A percentile compares a stretch with the other conserved stretches of the same genome.
phyloP scores from a whole-genome alignment of 2,888 invertebrate genomes.

The Rhingia rostrata region DNA sequence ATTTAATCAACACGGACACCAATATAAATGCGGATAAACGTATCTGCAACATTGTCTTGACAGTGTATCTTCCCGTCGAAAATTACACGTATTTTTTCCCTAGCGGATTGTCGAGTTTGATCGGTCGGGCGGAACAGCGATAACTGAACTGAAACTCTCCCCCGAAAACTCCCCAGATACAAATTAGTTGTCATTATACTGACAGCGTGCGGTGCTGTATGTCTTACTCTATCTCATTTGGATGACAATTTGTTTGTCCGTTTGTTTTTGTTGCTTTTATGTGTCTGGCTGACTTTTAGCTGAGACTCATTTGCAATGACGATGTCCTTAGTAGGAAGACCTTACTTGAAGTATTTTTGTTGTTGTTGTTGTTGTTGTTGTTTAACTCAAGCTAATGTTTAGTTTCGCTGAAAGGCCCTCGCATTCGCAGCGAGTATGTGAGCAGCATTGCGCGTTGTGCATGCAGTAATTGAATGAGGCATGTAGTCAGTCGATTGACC shows the following conservation, averaged over 20 bases:
- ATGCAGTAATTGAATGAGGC: slow-evolving; percentile 59
- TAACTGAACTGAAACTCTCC: slow-evolving; percentile 67
- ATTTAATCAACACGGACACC: slow-evolving; percentile 18
- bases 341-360: slow-evolving; percentile 57
- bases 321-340: slow-evolving; percentile 75
- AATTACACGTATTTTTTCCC: neutral
- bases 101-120: slow-evolving; percentile 63
- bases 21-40: slow-evolving; percentile 29
- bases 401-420: slow-evolving; percentile 56
- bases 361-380: slow-evolving; percentile 42
- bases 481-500: slow-evolving; percentile 64
- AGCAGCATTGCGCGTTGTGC: slow-evolving; percentile 40
- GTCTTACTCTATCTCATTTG: slow-evolving; percentile 56
- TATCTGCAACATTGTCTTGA: slow-evolving; percentile 47
- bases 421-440: slow-evolving; percentile 3
- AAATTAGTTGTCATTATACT: slow-evolving; percentile 51
- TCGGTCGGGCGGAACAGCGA: slow-evolving; percentile 71
- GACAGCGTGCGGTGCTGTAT: slow-evolving; percentile 5
- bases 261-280: slow-evolving; percentile 30
- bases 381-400: slow-evolving; percentile 49
- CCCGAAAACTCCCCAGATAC: slow-evolving; percentile 70
- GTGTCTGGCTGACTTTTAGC: slow-evolving; percentile 57
- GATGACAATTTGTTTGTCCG: slow-evolving; percentile 39
- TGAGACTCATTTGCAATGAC: slow-evolving; percentile 73
- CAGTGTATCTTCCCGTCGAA: slow-evolving; percentile 8